Base-by-base conservation (phyloP, 2,113 vertebrate species). In the Erinaceus europaeus region DNA sequence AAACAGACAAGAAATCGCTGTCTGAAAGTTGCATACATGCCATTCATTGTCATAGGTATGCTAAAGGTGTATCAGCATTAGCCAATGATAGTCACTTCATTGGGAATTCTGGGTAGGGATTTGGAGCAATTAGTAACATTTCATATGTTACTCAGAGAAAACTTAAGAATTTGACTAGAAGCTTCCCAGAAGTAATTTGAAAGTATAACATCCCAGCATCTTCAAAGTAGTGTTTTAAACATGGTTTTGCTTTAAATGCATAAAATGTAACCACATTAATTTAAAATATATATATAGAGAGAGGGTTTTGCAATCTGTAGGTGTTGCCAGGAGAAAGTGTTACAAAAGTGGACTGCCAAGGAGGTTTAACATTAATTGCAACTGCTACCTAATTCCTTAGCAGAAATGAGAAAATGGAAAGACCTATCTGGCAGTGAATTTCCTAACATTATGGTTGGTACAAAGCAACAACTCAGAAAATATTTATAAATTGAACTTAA, bases 391-490 rank as follows among this genome's bases (percentile, higher is more conserved):
- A 65, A 75, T 65, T 89, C 53, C 65, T 15, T 34, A 86, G 61
- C 32, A 89, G 34, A 87, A 69, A 68, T 72, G 65, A 36, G 25
- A 78, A 88, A 61, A 85, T 84, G 18, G 4, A 0, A 48, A 86
- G 20, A 32, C 3, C 1, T 78, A n/a, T 61, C 78, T 55, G 23
- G 32, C 50, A 77, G 75, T 78, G 74, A 50, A 57, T 92, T 90
- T 92, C 69, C 84, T 40, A 78, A 50, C 21, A 50, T 48, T 74
- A 52, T 44, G 6, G 71, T 53, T 71, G 73, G 9, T 29, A 40
- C 46, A 84, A 92, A 81, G 20, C 67, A 92, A 82, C 59, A 87
- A 65, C 46, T 90, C 20, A 32, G 69, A 48, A 86, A 89, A 86
- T 87, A 79, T 61, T 91, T 69, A 50, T 67, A 83, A 94, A 48